Evolutionary conservation across 30 jellyfish, hydroid and myxozoan genomes (phyloP).

Genomic region (Aurelia aurita complex sp. Pacific): DNA sequence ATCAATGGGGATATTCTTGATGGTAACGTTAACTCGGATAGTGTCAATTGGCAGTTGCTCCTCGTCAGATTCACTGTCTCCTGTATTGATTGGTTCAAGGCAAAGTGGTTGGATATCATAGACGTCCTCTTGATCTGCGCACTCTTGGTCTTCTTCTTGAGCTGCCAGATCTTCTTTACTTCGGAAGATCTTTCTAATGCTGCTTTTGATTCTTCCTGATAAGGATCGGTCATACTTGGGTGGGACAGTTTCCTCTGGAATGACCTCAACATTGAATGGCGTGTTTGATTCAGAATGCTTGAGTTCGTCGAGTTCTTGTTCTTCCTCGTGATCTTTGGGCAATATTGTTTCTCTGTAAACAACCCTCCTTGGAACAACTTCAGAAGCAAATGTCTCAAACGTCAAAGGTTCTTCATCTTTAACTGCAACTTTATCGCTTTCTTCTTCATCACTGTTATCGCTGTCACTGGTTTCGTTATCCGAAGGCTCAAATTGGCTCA

Average conservation of each 20-base stretch:
- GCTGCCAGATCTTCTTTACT: too few species aligned
- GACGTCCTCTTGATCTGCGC: constrained; percentile 1
- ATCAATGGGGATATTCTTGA: not conserved
- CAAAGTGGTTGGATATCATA: constrained; percentile 9
- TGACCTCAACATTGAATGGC: not conserved
- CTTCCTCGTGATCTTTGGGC: not conserved
- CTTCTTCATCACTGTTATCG: not conserved
- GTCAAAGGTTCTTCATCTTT: too few species aligned
- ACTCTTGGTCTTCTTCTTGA: not conserved
- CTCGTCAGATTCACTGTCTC: not conserved
- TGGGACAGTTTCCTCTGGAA: constrained; percentile 9
- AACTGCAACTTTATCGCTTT: not conserved
- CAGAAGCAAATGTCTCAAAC: constrained; percentile 2
- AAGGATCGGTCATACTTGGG: not conserved
- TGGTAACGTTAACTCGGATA: not conserved
- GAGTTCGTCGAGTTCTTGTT: not conserved
- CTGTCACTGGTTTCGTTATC: not conserved
- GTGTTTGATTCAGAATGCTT: not conserved
- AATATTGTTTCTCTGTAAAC: constrained; percentile 18
- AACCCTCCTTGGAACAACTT: constrained; percentile 8
- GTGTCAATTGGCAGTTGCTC: not conserved
- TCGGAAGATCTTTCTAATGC: not conserved
- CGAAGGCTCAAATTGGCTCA: not conserved
- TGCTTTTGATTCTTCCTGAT: not conserved
- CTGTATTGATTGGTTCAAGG: not conserved